phyloP scores from a whole-genome alignment of 2,113 vertebrate species.

The Emydura subglobosa region DNA sequence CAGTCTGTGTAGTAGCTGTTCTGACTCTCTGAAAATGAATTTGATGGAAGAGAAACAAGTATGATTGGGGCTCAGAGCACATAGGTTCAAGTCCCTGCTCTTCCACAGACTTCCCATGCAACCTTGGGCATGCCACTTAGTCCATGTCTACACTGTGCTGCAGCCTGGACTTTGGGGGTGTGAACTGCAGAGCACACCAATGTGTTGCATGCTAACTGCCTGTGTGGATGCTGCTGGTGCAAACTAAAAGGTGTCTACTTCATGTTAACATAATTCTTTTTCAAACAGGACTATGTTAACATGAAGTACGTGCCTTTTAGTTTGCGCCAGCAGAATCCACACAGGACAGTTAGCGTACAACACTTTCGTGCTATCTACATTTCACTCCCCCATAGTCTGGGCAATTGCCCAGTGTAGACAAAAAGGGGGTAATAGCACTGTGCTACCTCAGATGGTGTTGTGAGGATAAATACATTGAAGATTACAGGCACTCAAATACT shows the following conservation, averaged over 20 bases:
- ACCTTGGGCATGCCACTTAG: too few relatives aligned
- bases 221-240: too few relatives aligned
- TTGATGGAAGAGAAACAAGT: neutral
- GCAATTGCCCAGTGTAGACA: neutral
- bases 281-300: neutral
- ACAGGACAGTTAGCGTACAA: neutral
- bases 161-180: too few relatives aligned
- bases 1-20: neutral
- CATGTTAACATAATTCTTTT: neutral
- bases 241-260: too few relatives aligned
- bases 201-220: too few relatives aligned
- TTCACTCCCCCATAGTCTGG: neutral
- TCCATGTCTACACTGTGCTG: too few relatives aligned
- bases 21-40: neutral
- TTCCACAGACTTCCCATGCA: too few relatives aligned
- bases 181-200: too few relatives aligned
- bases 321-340: neutral
- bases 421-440: neutral
- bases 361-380: neutral
- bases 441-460: neutral
- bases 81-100: too few relatives aligned
- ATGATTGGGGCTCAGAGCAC: too few relatives aligned
- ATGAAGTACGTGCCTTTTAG: neutral
- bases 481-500: too few relatives aligned
- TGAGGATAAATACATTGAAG: too few relatives aligned